Evolutionary conservation across 2,888 invertebrate genomes (phyloP).

Genomic region (Eilema depressum): DNA sequence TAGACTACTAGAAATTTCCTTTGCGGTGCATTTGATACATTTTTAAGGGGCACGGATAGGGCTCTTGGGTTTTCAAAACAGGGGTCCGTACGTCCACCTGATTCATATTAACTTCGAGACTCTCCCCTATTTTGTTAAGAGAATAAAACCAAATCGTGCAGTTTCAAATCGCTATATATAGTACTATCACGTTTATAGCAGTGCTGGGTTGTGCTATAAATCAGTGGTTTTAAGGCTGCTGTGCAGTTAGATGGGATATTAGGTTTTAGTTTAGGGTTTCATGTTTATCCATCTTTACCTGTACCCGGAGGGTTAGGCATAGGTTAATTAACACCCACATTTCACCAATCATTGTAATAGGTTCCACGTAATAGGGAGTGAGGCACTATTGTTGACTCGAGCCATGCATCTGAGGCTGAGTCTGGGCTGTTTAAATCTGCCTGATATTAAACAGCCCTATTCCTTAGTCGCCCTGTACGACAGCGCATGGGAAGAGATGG

Average conservation of each 20-base stretch:
- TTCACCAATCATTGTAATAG: no score
- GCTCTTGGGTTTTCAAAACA: constrained; percentile 62
- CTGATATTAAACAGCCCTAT: no score
- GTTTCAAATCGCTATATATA: constrained; percentile 47
- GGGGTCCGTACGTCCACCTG: constrained; percentile 50
- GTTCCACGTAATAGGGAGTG: no score
- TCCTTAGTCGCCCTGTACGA: no score
- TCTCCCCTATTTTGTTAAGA: constrained; percentile 47
- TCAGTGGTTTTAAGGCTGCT: neutral
- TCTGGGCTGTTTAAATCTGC: no score
- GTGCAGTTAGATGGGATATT: neutral
- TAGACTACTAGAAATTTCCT: constrained; percentile 40
- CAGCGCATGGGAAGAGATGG: no score
- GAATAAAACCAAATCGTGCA: constrained; percentile 52
- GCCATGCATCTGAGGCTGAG: no score
- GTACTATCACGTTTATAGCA: constrained; percentile 45
- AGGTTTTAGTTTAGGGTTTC: neutral
- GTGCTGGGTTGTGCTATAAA: constrained; percentile 25
- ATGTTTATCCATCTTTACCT: no score
- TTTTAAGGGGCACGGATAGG: constrained; percentile 74
- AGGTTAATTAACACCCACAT: no score
- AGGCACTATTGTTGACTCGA: no score
- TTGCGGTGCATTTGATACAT: constrained; percentile 74
- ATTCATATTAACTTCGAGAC: constrained; percentile 50
- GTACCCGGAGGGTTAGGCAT: no score